Conservation (phyloP, 2,888 invertebrate genomes). For the Cosmia trapezina region DNA sequence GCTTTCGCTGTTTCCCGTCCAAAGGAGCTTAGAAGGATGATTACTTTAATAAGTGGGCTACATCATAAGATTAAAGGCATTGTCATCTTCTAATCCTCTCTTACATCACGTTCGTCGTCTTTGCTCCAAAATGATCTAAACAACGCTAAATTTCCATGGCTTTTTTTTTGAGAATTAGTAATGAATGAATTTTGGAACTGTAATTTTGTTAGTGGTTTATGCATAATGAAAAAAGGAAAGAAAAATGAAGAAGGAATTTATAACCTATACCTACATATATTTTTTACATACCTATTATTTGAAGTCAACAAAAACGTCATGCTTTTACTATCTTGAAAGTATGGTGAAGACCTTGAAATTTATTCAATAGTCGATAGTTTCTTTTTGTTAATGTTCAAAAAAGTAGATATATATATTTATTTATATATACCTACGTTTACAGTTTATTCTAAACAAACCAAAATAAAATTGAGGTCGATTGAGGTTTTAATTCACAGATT, state of each 20-base stretch:
- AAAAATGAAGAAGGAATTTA: neutral
- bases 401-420: too few species aligned
- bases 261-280: neutral
- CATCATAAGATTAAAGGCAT: slow-evolving; percentile 56
- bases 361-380: neutral
- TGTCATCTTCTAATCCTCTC: slow-evolving; percentile 57
- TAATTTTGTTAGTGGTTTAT: neutral
- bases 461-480: neutral
- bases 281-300: neutral
- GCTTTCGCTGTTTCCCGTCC: slow-evolving; percentile 34
- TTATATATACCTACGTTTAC: too few species aligned
- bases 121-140: slow-evolving; percentile 33
- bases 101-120: slow-evolving; percentile 33
- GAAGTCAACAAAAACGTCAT: neutral
- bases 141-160: slow-evolving; percentile 5
- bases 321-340: neutral
- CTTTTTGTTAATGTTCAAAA: too few species aligned
- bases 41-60: slow-evolving; percentile 57
- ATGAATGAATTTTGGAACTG: slow-evolving; percentile 3
- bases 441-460: neutral
- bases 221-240: neutral
- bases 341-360: neutral
- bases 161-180: slow-evolving; percentile 31
- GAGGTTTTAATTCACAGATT: neutral
- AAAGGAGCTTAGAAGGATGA: slow-evolving; percentile 55